phyloP scores from a whole-genome alignment of 2,888 invertebrate species.

The Phymatocera aterrima region DNA sequence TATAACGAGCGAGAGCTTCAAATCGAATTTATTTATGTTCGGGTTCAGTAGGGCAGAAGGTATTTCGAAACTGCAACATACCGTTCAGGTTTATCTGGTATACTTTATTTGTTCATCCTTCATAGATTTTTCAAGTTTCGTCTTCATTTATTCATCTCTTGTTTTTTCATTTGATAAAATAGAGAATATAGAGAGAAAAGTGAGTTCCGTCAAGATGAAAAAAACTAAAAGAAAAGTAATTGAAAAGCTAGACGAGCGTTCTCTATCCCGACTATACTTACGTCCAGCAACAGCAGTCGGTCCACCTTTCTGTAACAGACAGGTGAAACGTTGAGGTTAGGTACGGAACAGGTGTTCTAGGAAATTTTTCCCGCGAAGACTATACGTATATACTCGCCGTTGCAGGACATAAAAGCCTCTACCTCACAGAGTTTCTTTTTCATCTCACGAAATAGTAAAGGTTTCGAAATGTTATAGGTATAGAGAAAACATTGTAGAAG shows the following conservation, averaged over 20 bases:
- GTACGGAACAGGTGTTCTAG: constrained; percentile 42
- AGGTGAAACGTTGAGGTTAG: constrained; percentile 53
- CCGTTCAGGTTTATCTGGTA: neutral
- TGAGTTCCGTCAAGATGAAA: neutral
- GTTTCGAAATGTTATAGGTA: too few species aligned
- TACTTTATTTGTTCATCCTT: neutral
- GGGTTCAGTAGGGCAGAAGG: neutral
- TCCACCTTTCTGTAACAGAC: constrained; percentile 56
- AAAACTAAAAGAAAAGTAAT: neutral
- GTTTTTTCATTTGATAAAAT: too few species aligned
- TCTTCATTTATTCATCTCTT: too few species aligned
- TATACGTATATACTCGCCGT: neutral
- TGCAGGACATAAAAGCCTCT: neutral
- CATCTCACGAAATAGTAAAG: too few species aligned
- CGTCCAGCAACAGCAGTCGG: constrained; percentile 49
- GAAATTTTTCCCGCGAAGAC: constrained; percentile 36
- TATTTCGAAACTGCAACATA: neutral
- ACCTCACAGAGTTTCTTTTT: neutral
- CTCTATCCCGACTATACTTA: constrained; percentile 48
- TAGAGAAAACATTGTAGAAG: too few species aligned
- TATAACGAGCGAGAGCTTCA: neutral
- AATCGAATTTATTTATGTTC: neutral
- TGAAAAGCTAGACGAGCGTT: neutral
- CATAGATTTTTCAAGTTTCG: constrained; percentile 11
- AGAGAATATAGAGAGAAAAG: too few species aligned